Conservation (phyloP, 1,140 invertebrate genomes). For the Drosophila nigrodunni region DNA sequence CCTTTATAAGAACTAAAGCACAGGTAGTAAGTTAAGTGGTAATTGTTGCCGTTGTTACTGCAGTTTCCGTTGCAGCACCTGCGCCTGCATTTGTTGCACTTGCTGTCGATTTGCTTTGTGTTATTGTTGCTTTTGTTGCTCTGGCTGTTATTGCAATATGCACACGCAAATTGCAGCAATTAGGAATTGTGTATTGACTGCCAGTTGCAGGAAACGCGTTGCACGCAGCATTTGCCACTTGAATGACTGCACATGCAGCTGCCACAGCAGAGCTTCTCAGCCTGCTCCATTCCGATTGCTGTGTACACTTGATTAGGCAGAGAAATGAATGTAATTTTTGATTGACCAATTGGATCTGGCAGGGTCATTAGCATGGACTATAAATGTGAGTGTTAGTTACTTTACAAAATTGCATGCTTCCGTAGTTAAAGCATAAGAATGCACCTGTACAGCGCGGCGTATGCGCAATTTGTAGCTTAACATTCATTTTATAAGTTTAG, state of each 20-base stretch:
- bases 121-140: constrained; percentile 14
- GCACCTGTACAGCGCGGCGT: constrained; percentile 51
- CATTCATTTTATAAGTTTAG: not conserved
- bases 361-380: not conserved
- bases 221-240: constrained; percentile 43
- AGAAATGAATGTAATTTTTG: constrained; percentile 11
- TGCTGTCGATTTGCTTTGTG: constrained; percentile 52
- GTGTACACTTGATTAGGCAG: constrained; percentile 75
- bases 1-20: not conserved
- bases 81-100: constrained; percentile 50
- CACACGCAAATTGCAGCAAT: constrained; percentile 81
- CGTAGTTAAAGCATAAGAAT: not conserved
- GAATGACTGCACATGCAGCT: constrained; percentile 41
- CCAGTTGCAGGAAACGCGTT: constrained; percentile 45
- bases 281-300: constrained; percentile 59
- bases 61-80: constrained; percentile 49
- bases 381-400: not conserved
- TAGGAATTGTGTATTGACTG: constrained; percentile 71
- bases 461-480: constrained; percentile 63
- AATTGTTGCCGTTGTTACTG: constrained; percentile 18
- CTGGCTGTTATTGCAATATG: constrained; percentile 63
- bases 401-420: too few species aligned
- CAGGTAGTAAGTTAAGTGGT: constrained; percentile 26
- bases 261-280: not conserved
- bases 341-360: constrained; percentile 6